Percentiles rank a stretch among this genome's conserved stretches.
Conservation (phyloP, 2,888 invertebrate species). For the Drosophila suboccidentalis region DNA sequence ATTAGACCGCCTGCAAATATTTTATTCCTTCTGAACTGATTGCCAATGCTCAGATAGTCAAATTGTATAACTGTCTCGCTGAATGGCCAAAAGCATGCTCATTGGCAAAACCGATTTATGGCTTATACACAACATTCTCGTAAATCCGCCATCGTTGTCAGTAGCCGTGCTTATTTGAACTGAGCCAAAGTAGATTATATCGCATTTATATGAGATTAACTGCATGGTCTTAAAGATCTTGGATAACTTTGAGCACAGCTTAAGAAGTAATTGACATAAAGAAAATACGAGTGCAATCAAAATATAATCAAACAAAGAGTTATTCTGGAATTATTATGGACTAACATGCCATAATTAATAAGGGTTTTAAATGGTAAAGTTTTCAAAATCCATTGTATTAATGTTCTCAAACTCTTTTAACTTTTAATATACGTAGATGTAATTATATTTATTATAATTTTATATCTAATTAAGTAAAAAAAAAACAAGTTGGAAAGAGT, state of each 20-base stretch:
- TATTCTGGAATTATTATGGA: background rate
- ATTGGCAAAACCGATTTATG: background rate
- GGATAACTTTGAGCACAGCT: background rate
- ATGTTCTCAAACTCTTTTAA: no score
- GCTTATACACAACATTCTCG: background rate
- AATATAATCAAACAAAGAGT: no score
- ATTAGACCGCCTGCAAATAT: slow-evolving; percentile 45
- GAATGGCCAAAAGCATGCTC: slow-evolving; percentile 19
- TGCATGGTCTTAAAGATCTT: background rate
- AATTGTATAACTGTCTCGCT: slow-evolving; percentile 46
- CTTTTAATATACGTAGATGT: no score
- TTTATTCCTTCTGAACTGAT: slow-evolving; percentile 54
- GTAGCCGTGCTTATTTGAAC: background rate
- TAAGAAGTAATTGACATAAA: background rate
- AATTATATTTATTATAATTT: no score
- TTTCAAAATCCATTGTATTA: no score
- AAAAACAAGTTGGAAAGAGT: no score
- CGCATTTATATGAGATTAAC: slow-evolving; percentile 14
- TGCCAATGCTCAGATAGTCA: slow-evolving; percentile 52
- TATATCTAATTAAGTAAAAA: no score
- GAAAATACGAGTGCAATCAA: background rate
- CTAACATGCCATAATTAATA: no score
- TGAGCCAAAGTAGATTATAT: slow-evolving; percentile 3
- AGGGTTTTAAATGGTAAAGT: no score
- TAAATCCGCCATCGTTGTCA: slow-evolving; percentile 7